Conservation (phyloP, 2,113 vertebrate species). For the Cygnus buccinator region DNA sequence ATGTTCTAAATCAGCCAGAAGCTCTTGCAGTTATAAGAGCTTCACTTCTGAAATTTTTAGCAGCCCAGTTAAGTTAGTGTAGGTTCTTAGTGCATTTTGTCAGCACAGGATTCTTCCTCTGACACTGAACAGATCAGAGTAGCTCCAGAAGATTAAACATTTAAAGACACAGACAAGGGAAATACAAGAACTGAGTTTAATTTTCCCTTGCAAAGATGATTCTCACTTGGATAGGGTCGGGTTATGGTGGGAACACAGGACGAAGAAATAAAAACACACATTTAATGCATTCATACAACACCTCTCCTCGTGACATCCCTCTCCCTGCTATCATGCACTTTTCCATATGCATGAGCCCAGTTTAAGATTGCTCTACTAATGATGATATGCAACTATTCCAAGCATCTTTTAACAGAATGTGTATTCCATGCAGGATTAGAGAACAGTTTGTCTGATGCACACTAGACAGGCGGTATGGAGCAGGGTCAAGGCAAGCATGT, state of each 20-base stretch:
- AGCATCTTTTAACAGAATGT: constrained; percentile 13
- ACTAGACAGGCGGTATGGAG: constrained; percentile 26
- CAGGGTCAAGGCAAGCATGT: constrained; percentile 63
- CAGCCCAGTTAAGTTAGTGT: constrained; percentile 29
- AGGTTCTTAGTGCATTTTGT: constrained; percentile 47
- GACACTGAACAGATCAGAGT: neutral
- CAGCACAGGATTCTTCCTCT: constrained; percentile 46
- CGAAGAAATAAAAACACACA: neutral
- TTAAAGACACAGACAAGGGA: neutral
- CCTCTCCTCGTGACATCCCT: neutral
- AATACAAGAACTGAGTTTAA: neutral
- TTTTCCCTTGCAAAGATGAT: neutral
- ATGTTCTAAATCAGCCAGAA: constrained; percentile 67
- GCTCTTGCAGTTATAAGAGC: constrained; percentile 51
- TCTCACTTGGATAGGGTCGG: neutral
- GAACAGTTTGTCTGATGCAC: constrained; percentile 38
- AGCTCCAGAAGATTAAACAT: neutral
- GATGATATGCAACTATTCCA: constrained; percentile 37
- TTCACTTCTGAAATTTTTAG: constrained; percentile 38
- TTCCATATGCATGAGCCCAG: neutral
- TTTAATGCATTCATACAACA: neutral
- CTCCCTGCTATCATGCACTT: neutral
- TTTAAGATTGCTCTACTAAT: neutral
- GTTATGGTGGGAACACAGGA: neutral
- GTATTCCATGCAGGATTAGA: constrained; percentile 39